Base-by-base conservation (phyloP, 2,888 invertebrate species). In the Synanthedon andrenaeformis region DNA sequence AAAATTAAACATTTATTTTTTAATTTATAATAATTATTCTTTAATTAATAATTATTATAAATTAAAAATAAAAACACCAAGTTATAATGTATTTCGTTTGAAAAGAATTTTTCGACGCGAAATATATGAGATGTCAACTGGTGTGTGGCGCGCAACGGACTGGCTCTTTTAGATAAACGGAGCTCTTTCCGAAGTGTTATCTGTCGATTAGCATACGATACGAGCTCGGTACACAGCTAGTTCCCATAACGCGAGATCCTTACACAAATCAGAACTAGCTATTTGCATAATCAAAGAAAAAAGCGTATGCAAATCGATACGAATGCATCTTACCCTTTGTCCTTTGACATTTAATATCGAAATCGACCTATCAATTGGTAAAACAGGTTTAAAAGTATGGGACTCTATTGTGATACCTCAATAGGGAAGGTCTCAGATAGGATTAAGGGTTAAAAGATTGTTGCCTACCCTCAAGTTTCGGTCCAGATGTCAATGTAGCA, bases 361-460 rank as follows among this genome's bases (percentile, higher is more conserved):
- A 75, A 74, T 72, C 71, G 67, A 66, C 68, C 77, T 76, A 83
- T 86, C 84, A 83, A 87, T 86, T 74, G 78, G 74, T 75, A 73
- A 82, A 86, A 86, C 86, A 81, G 86, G 87, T 86, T 86, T 81
- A 74, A 76, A 79, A 74, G 76, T 72, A 66, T 76, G 74, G 69
- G 77, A 75, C 72, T 71, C 65, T 64, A 64, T 71, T 74, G 81
- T 82, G 80, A 79, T 56, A 41, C 60, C 58, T 59, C 59, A 59
- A 55, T 54, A 56, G 56, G 57, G 60, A 59, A 57, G 56, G 55
- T 59, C 59, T 59, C 56, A 78, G 79, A 79, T 77, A 76, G 75
- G 84, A 83, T 82, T 85, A 83, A 55, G 84, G 86, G 84, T 80
- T 76, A 75, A 71, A 60, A 56, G 59, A 52, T 58, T 56, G 58